Conservation (phyloP, 1,140 invertebrate genomes). For the Nephotettix cincticeps region DNA sequence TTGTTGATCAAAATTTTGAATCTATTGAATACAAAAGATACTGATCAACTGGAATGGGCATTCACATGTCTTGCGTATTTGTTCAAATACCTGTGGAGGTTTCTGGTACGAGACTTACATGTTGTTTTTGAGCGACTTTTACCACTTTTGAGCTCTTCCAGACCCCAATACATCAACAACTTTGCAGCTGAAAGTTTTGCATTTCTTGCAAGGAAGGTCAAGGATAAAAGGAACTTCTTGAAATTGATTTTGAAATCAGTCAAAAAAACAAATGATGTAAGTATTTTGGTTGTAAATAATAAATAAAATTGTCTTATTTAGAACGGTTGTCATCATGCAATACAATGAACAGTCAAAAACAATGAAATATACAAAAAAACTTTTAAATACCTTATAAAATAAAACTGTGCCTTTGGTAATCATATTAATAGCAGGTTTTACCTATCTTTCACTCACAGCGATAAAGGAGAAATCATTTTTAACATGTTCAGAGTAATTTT, state of each 20-base stretch:
- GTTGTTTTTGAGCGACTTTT: constrained; percentile 71
- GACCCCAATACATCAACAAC: constrained; percentile 78
- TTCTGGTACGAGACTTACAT: constrained; percentile 76
- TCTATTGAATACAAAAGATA: constrained; percentile 72
- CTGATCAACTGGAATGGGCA: constrained; percentile 78
- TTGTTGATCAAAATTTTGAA: constrained; percentile 69
- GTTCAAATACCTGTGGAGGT: constrained; percentile 84
- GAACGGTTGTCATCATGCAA: too few species aligned
- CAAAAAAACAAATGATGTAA: constrained; percentile 63
- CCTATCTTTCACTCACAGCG: too few species aligned
- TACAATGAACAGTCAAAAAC: too few species aligned
- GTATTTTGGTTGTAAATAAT: too few species aligned
- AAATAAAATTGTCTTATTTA: too few species aligned
- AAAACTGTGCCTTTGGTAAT: too few species aligned
- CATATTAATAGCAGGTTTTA: too few species aligned
- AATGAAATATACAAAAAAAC: too few species aligned
- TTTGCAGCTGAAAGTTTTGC: constrained; percentile 95
- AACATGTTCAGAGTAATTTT: too few species aligned
- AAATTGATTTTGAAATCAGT: constrained; percentile 67
- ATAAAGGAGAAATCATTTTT: too few species aligned
- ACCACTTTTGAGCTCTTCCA: constrained; percentile 67
- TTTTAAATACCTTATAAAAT: too few species aligned
- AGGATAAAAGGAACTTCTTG: constrained; percentile 74
- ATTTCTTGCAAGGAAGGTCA: constrained; percentile 86
- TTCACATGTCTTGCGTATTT: constrained; percentile 83